These are phyloP conservation scores for Lasiurus borealis DNA, from an alignment of 2,113 vertebrate species.

Conservation along the genomic window DNA sequence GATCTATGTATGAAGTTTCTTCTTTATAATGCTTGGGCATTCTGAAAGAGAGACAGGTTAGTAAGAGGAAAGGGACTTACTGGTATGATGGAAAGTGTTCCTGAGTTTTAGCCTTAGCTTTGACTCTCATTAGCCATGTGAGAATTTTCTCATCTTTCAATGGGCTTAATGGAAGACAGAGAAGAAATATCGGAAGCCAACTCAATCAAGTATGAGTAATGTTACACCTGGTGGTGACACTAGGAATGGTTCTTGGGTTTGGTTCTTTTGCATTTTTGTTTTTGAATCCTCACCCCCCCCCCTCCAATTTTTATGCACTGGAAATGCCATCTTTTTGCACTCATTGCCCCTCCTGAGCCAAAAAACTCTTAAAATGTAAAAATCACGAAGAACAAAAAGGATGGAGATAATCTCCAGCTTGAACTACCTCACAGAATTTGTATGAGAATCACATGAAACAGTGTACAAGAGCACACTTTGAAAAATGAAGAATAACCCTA, in stretches of 20 bases:
- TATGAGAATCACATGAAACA: slow-evolving; percentile 8
- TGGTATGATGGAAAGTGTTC: neutral
- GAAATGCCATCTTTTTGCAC: neutral
- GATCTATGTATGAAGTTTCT: slow-evolving; percentile 42
- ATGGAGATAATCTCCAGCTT: neutral
- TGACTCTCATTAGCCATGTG: neutral
- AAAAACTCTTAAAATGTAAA: slow-evolving; percentile 43
- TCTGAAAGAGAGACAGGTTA: slow-evolving; percentile 35
- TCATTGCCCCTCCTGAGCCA: neutral
- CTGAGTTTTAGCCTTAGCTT: neutral
- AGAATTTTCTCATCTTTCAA: slow-evolving; percentile 51
- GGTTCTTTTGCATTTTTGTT: neutral
- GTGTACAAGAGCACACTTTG: neutral
- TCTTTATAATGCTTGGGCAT: slow-evolving; percentile 32
- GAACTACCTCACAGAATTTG: neutral
- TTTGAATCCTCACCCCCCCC: neutral
- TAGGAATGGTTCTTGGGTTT: slow-evolving; percentile 16
- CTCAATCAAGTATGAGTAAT: neutral
- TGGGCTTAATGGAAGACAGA: neutral
- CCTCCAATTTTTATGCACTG: neutral
- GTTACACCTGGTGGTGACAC: neutral
- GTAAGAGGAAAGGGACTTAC: neutral
- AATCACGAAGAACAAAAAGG: slow-evolving; percentile 2
- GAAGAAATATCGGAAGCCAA: slow-evolving; percentile 32
- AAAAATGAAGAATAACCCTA: neutral